These are phyloP conservation scores for Melieria picta DNA, from an alignment of 2,888 invertebrate genomes.

Conservation along the genomic window DNA sequence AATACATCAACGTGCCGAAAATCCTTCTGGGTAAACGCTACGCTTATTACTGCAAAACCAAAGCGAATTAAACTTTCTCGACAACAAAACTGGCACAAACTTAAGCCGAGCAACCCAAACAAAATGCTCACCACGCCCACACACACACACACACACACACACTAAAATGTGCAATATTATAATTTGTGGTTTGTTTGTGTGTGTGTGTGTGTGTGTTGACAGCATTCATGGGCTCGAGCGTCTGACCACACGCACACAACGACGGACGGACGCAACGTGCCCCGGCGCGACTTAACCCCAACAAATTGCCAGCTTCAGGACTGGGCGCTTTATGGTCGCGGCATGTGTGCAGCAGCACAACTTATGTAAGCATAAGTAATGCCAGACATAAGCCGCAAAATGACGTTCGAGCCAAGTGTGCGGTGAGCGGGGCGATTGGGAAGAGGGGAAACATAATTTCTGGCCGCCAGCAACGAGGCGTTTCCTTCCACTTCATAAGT, in stretches of 20 bases:
- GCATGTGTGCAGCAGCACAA: constrained; percentile 20
- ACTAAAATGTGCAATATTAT: not conserved
- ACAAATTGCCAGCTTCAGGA: constrained; percentile 41
- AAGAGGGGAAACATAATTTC: no score
- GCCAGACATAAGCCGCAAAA: constrained; percentile 9
- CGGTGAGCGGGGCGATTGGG: no score
- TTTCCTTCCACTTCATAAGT: no score
- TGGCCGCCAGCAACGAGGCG: no score
- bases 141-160: not conserved
- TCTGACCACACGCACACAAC: no score
- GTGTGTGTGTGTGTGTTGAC: not conserved
- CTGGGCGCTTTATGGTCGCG: constrained; percentile 35
- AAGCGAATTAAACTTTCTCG: constrained; percentile 21
- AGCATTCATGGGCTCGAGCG: not conserved
- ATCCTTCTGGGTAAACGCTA: constrained; percentile 4
- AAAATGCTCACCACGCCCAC: not conserved
- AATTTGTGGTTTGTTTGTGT: not conserved
- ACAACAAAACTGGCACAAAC: constrained; percentile 14
- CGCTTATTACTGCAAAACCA: not conserved
- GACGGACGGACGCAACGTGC: no score
- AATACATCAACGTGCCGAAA: not conserved
- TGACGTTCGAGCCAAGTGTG: no score
- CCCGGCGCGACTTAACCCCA: constrained; percentile 19
- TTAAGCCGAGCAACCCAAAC: constrained; percentile 6
- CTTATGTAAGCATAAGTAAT: constrained; percentile 13